phyloP scores from a whole-genome alignment of 1,140 invertebrate species.

The Achroia grisella region DNA sequence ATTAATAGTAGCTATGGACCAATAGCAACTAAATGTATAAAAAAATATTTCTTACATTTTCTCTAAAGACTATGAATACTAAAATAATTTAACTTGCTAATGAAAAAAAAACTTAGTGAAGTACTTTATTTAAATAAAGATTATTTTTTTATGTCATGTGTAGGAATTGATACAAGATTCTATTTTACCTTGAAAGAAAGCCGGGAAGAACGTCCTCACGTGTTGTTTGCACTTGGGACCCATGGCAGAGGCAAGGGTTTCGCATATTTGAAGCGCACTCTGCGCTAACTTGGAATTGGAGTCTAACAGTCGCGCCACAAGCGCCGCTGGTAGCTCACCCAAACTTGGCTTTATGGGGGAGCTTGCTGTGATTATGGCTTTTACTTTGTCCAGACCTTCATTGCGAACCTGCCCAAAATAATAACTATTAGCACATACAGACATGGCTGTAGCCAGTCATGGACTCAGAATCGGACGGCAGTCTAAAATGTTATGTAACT shows the following conservation, averaged over 20 bases:
- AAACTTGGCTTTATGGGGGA: conserved; percentile 88
- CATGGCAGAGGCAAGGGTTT: conserved; percentile 85
- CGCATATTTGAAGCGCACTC: conserved; percentile 86
- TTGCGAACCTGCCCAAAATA: conserved; percentile 78
- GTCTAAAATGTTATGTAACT: no score
- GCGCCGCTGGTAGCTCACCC: conserved; percentile 86
- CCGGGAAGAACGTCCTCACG: conserved; percentile 87
- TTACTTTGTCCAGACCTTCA: conserved; percentile 88
- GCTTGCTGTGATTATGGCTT: conserved; percentile 82
- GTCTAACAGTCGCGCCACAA: conserved; percentile 86
- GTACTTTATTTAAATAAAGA: no score
- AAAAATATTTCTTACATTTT: no score
- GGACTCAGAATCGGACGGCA: no score
- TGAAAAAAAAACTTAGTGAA: no score
- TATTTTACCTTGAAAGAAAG: conserved; percentile 83
- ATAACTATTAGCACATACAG: not conserved
- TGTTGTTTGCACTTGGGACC: conserved; percentile 87
- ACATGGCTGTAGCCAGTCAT: not conserved
- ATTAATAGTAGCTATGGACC: no score
- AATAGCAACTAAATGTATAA: no score
- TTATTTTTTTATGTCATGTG: no score
- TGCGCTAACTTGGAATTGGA: conserved; percentile 94
- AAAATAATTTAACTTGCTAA: no score
- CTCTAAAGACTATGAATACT: no score
- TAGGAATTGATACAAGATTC: not conserved